Percentiles rank a stretch among this genome's conserved stretches.
Evolutionary conservation across 2,888 invertebrate species (phyloP).

Genomic region (Rhabditophanes sp.): DNA sequence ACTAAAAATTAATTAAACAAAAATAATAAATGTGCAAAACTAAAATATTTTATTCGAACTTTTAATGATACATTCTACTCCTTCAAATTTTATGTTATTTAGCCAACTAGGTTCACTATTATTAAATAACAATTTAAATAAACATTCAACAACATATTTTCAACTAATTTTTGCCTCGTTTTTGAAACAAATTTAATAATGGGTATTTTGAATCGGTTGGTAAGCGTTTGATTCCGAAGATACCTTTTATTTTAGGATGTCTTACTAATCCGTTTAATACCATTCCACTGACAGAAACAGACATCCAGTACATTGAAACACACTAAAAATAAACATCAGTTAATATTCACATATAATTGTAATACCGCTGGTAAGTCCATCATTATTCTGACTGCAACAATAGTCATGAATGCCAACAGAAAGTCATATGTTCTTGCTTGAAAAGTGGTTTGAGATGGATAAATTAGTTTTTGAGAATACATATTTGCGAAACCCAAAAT

Average conservation of each 20-base stretch:
- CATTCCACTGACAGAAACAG: conserved; percentile 27
- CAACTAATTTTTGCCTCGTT: too few species aligned
- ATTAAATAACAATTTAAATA: too few species aligned
- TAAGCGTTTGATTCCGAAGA: conserved; percentile 27
- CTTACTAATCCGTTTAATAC: conserved; percentile 26
- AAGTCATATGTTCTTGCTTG: conserved; percentile 26
- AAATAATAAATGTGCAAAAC: too few species aligned
- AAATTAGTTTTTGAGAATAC: conserved; percentile 33
- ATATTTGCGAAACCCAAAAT: conserved; percentile 33
- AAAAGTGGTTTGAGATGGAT: conserved; percentile 22
- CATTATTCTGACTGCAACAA: conserved; percentile 32
- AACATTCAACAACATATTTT: too few species aligned
- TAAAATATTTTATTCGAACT: too few species aligned
- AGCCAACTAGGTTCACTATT: too few species aligned
- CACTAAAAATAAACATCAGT: conserved; percentile 17
- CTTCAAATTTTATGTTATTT: too few species aligned
- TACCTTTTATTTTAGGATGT: conserved; percentile 25
- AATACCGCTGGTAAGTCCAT: conserved; percentile 29
- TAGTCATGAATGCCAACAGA: conserved; percentile 24
- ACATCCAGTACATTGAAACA: conserved; percentile 35
- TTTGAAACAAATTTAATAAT: conserved; percentile 30
- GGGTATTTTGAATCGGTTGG: conserved; percentile 34
- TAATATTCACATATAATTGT: conserved; percentile 2
- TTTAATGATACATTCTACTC: too few species aligned
- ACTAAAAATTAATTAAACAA: too few species aligned